These are phyloP conservation scores for Procambarus virginalis DNA, from an alignment of 1,140 invertebrate species.

Conservation along the genomic window DNA sequence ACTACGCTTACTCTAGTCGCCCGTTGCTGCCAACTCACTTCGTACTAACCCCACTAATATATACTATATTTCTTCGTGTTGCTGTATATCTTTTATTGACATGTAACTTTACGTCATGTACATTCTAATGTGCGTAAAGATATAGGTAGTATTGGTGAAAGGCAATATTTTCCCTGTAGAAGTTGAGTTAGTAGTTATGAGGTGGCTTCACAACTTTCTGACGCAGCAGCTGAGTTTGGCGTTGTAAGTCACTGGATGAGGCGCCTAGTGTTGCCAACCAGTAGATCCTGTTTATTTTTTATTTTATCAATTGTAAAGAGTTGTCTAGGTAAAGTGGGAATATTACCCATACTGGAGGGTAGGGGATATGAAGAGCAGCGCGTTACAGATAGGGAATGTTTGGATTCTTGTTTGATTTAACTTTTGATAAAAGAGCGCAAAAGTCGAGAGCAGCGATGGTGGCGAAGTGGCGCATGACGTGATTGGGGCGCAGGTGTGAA, in stretches of 20 bases:
- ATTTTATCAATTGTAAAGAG: neutral
- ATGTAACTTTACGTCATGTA: too few species aligned
- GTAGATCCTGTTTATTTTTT: neutral
- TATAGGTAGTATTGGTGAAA: too few species aligned
- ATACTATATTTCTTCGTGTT: neutral
- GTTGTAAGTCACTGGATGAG: conserved; percentile 32
- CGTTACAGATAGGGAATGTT: neutral
- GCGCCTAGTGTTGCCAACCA: conserved; percentile 1
- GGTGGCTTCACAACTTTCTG: neutral
- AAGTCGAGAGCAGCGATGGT: neutral
- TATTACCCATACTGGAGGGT: too few species aligned
- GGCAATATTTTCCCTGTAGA: neutral
- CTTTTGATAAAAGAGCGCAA: neutral
- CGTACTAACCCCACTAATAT: neutral
- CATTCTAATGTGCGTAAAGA: too few species aligned
- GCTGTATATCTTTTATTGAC: too few species aligned
- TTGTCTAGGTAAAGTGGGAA: neutral
- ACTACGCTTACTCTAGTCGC: conserved; percentile 36
- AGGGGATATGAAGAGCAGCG: neutral
- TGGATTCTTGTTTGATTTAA: neutral
- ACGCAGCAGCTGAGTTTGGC: conserved; percentile 28
- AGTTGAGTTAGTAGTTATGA: neutral
- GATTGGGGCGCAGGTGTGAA: conserved; percentile 32
- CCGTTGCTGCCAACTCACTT: neutral
- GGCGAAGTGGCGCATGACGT: conserved; percentile 18